Percentiles rank a stretch among this genome's conserved stretches.
phyloP scores from a whole-genome alignment of 2,888 invertebrate genomes.

The Standfussiana lucernea region DNA sequence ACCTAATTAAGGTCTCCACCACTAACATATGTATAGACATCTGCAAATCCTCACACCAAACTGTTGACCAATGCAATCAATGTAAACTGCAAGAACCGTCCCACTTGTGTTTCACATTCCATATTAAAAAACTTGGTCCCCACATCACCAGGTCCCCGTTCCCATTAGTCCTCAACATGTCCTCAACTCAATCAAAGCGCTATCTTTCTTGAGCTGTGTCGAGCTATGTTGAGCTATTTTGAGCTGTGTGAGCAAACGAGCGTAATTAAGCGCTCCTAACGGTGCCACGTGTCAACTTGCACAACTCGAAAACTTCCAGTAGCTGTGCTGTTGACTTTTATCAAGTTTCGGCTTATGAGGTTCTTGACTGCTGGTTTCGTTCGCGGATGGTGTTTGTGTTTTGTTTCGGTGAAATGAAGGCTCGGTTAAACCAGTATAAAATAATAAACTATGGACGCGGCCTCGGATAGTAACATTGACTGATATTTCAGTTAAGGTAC shows the following conservation, averaged over 20 bases:
- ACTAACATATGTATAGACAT: neutral
- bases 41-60: neutral
- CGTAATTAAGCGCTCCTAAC: constrained; percentile 53
- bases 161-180: constrained; percentile 22
- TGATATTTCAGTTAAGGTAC: neutral
- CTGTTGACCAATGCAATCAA: constrained; percentile 7
- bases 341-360: constrained; percentile 36
- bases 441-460: neutral
- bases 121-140: constrained; percentile 14
- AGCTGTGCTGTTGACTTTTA: constrained; percentile 46
- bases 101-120: neutral
- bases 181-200: constrained; percentile 49
- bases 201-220: constrained; percentile 38
- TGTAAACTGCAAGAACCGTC: neutral
- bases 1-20: neutral
- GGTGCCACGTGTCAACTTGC: constrained; percentile 38
- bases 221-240: constrained; percentile 33
- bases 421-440: neutral
- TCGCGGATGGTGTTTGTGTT: neutral
- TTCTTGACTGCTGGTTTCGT: constrained; percentile 25
- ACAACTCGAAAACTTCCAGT: constrained; percentile 32
- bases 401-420: neutral
- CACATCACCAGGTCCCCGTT: constrained; percentile 16
- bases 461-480: neutral
- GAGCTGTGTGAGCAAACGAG: constrained; percentile 40